phyloP scores from a whole-genome alignment of 2,888 invertebrate genomes.

The Stenodema calcarata region DNA sequence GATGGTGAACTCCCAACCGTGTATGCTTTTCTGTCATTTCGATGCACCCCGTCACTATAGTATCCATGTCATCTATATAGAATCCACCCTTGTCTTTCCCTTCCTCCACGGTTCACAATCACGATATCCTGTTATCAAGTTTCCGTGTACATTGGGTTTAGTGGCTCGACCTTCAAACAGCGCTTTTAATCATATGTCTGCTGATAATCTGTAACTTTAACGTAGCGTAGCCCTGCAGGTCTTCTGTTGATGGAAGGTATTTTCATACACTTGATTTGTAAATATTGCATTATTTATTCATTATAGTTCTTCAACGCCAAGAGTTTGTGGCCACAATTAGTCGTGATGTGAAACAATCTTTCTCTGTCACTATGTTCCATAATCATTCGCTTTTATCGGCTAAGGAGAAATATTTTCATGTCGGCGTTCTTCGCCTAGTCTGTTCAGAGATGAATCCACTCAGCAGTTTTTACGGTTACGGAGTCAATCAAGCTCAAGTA shows the following conservation, averaged over 20 bases:
- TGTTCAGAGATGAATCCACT: not conserved
- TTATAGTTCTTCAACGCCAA: not conserved
- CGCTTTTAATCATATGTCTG: conserved; percentile 20
- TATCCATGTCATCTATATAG: too few species aligned
- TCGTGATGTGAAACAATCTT: not conserved
- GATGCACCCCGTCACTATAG: too few species aligned
- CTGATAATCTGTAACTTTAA: conserved; percentile 9
- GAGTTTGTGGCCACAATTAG: not conserved
- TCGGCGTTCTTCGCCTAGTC: not conserved
- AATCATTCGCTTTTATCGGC: not conserved
- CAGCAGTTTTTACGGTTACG: not conserved
- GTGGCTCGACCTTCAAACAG: not conserved
- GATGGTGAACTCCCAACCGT: too few species aligned
- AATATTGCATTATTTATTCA: not conserved
- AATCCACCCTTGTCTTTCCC: too few species aligned
- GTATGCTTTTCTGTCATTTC: too few species aligned
- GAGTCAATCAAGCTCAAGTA: not conserved
- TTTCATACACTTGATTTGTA: not conserved
- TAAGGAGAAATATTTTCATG: not conserved
- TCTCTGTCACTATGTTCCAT: not conserved
- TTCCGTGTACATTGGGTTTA: not conserved
- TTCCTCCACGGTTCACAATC: too few species aligned
- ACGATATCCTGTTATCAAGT: not conserved
- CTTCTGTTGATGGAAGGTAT: conserved; percentile 27
- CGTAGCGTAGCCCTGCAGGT: conserved; percentile 4